Base-by-base conservation (phyloP, 1,140 invertebrate species). In the Drosophila takahashii region DNA sequence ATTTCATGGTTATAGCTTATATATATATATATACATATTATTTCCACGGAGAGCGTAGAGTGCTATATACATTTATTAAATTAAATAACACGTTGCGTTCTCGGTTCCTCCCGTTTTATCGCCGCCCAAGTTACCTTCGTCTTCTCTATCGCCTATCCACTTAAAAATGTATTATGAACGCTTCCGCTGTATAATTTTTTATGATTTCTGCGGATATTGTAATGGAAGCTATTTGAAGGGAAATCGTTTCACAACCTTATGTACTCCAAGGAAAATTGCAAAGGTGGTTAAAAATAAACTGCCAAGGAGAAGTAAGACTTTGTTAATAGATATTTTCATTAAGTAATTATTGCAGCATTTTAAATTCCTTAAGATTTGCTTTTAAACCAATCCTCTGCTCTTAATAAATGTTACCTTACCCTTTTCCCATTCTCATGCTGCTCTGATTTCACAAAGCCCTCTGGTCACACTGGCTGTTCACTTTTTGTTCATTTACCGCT, bases 101-200 rank as follows among this genome's bases (percentile, higher is more conserved):
- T 56, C 36, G 15, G 65, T 48, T 71, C 65, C 51, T 71, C 44
- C 61, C 36, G 18, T 4, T 26, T 54, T 41, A 36, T 42, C 59
- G 18, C 57, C 22, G n/a, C 5, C 10, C 47, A 15, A 16, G 29
- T 15, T 44, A 16, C 39, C 67, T 61, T 50, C 32, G 11, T 48
- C 69, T 54, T 45, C 39, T 73, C 69, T 53, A 47, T 39, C 9
- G 36, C 27, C 15, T 16, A 42, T 53, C 70, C 70, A 74, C 71
- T 74, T 74, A 64, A 74, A 74, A 74, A 74, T 74, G 48, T 74
- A 74, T 74, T 75, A 75, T 75, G 52, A 75, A 66, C 52, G 32
- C 71, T 75, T 75, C 72, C 71, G 71, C 60, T 57, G 67, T 70
- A 48, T 57, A 70, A 71, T 71, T 71, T 69, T 71, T 57, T 70